Percentiles rank a stretch among this genome's conserved stretches.
Evolutionary conservation across 1,140 invertebrate genomes (phyloP).

Genomic region (Atta cephalotes): DNA sequence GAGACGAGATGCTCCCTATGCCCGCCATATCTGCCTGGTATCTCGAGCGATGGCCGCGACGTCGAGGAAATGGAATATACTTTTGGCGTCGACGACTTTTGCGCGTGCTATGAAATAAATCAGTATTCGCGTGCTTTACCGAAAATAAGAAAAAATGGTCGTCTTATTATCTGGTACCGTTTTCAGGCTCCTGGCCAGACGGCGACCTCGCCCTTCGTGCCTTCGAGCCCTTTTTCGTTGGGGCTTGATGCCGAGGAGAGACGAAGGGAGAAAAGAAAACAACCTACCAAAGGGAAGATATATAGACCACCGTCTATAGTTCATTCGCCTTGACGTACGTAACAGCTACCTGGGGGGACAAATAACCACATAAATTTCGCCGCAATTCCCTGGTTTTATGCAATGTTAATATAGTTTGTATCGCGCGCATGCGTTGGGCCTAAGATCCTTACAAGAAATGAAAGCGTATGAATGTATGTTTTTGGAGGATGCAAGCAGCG

Average conservation of each 20-base stretch:
- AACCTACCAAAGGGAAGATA: constrained; percentile 55
- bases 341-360: constrained; percentile 62
- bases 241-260: neutral
- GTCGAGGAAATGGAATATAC: constrained; percentile 55
- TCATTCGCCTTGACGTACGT: constrained; percentile 49
- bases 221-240: neutral
- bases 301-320: constrained; percentile 60
- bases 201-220: neutral
- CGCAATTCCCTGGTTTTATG: constrained; percentile 34
- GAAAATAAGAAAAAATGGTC: constrained; percentile 68
- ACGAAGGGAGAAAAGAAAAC: neutral
- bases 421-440: neutral
- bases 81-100: constrained; percentile 3
- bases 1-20: constrained; percentile 2
- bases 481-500: neutral
- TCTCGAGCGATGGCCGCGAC: constrained; percentile 28
- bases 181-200: constrained; percentile 28
- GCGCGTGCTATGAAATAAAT: constrained; percentile 62
- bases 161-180: constrained; percentile 62
- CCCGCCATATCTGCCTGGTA: constrained; percentile 30
- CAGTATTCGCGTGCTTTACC: constrained; percentile 56
- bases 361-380: constrained; percentile 71
- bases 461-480: neutral
- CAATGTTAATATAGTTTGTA: constrained; percentile 42
- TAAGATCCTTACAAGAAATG: neutral